A percentile compares a stretch with the other conserved stretches of the same genome.
Evolutionary conservation across 2,797 vertebrate genomes (phyloP).

Genomic region (Gobio occitaniae): DNA sequence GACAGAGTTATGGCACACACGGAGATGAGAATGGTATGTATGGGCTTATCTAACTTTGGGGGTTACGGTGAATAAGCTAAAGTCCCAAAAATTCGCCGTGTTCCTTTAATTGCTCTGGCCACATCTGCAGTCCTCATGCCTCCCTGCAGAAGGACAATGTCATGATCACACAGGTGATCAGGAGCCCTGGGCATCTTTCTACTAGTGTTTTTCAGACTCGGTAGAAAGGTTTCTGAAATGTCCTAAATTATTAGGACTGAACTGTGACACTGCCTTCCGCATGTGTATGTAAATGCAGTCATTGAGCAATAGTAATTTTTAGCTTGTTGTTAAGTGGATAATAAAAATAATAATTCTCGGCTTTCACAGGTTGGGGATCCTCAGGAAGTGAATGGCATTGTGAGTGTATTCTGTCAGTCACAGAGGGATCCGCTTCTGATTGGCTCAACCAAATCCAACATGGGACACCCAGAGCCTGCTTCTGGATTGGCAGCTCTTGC

Average conservation of each 20-base stretch:
- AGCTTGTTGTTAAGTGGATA: not conserved
- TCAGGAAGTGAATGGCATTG: conserved; percentile 90
- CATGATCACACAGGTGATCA: too few relatives aligned
- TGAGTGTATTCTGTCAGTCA: conserved; percentile 80
- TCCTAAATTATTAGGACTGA: not conserved
- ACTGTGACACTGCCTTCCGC: not conserved
- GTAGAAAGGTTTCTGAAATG: not conserved
- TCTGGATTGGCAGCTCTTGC: conserved; percentile 90
- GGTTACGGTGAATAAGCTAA: too few relatives aligned
- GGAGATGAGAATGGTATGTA: too few relatives aligned
- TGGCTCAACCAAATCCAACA: conserved; percentile 97
- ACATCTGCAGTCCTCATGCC: too few relatives aligned
- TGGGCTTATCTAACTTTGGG: too few relatives aligned
- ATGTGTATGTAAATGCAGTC: not conserved
- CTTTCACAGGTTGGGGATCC: conserved; percentile 91
- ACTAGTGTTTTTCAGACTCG: too few relatives aligned
- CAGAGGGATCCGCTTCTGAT: conserved; percentile 85
- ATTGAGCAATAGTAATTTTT: not conserved
- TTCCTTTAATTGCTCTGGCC: too few relatives aligned
- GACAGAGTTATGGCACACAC: too few relatives aligned
- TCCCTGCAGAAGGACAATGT: too few relatives aligned
- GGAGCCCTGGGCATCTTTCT: too few relatives aligned
- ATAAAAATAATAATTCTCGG: not conserved
- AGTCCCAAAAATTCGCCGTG: too few relatives aligned
- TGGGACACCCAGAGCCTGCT: conserved; percentile 96